Conservation (phyloP, 64 coral and sea anemone species). For the Porites lutea region DNA sequence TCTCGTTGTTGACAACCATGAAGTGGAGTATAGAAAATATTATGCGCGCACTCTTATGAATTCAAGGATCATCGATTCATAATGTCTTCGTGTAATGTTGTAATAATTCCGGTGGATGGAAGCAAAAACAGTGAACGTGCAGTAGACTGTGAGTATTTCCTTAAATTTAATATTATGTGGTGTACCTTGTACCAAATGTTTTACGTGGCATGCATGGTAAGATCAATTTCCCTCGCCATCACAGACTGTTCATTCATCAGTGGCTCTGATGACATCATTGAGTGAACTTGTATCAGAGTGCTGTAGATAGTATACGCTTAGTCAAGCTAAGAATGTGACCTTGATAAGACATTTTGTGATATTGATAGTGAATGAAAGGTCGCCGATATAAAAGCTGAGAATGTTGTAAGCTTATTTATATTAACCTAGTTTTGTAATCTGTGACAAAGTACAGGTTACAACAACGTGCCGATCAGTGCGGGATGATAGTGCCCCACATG, state of each 20-base stretch:
- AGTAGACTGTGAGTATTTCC: slow-evolving; percentile 59
- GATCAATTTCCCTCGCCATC: background rate
- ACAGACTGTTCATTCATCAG: background rate
- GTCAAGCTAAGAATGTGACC: background rate
- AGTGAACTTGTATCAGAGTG: too few species aligned
- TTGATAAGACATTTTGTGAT: background rate
- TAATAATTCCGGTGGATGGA: slow-evolving; percentile 76
- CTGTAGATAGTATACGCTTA: background rate
- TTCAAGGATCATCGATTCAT: background rate
- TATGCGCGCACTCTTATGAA: background rate
- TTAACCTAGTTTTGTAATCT: too few species aligned
- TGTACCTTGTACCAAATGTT: background rate
- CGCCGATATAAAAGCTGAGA: background rate
- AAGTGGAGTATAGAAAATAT: background rate
- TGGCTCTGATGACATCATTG: too few species aligned
- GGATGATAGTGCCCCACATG: too few species aligned
- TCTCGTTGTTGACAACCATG: background rate
- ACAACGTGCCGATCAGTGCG: too few species aligned
- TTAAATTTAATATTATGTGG: background rate
- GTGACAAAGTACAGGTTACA: too few species aligned
- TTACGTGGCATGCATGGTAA: background rate
- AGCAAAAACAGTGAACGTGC: slow-evolving; percentile 81
- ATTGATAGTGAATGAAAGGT: background rate
- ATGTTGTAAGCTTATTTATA: background rate
- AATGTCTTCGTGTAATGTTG: slow-evolving; percentile 20